Conservation (phyloP, 2,797 vertebrate genomes). For the Anniella stebbinsi region DNA sequence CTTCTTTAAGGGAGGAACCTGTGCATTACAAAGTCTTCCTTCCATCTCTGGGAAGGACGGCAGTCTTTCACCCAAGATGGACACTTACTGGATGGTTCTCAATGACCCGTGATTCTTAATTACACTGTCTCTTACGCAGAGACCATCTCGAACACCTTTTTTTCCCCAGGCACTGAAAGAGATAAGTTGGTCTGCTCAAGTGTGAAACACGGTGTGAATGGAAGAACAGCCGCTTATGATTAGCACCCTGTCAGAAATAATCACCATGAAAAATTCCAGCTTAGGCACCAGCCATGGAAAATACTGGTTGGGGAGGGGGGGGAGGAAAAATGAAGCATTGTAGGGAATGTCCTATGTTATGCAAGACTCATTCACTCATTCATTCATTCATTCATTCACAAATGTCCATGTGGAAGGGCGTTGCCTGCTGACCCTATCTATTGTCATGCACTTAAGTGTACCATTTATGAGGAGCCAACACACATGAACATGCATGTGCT, state of each 20-base stretch:
- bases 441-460: background rate
- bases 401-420: too few species aligned
- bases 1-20: background rate
- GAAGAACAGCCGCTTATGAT: slow-evolving; percentile 6
- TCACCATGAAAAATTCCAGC: background rate
- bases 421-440: background rate
- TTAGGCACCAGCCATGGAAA: background rate
- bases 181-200: background rate
- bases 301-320: background rate
- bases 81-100: background rate
- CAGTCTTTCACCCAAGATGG: background rate
- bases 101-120: background rate
- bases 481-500: background rate
- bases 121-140: background rate
- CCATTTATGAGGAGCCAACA: background rate
- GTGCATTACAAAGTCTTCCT: background rate
- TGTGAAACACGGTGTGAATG: background rate
- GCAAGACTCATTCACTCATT: background rate
- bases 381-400: background rate
- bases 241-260: slow-evolving; percentile 14
- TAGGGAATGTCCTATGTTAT: background rate
- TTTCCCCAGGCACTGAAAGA: background rate
- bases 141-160: background rate
- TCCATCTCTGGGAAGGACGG: background rate
- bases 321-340: background rate